phyloP scores from a whole-genome alignment of 37 sponge, comb jelly and placozoan species.

The Axinella damicornis region DNA sequence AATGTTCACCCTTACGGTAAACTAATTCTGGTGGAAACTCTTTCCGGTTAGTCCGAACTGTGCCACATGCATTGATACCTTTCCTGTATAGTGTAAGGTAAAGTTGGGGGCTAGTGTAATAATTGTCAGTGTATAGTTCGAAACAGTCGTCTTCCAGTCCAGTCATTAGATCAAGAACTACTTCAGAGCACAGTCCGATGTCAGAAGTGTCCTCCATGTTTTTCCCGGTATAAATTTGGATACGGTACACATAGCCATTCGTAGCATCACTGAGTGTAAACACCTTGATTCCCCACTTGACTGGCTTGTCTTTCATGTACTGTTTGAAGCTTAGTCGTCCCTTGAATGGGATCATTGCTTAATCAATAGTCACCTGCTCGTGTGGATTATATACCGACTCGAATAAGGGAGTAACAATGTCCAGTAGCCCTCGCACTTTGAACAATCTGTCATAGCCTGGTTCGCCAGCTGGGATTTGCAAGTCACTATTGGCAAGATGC shows the following conservation, averaged over 20 bases:
- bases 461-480: background rate
- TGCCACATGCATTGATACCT: too few species aligned
- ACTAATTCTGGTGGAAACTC: too few species aligned
- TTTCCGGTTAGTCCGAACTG: too few species aligned
- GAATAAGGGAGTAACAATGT: background rate
- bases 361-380: background rate
- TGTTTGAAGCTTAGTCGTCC: background rate
- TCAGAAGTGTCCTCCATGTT: background rate
- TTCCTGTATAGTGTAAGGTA: background rate
- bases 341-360: slow-evolving; percentile 24
- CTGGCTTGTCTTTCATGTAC: slow-evolving; percentile 15
- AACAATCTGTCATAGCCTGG: slow-evolving; percentile 27
- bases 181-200: background rate
- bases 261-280: background rate
- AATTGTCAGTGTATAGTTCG: slow-evolving; percentile 3
- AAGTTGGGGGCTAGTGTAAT: background rate
- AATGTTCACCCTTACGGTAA: too few species aligned
- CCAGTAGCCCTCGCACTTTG: slow-evolving; percentile 14
- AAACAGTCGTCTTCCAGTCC: background rate
- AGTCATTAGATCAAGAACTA: background rate
- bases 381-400: background rate
- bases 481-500: background rate
- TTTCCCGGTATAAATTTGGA: slow-evolving; percentile 9
- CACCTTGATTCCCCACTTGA: slow-evolving; percentile 20
- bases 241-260: background rate